Evolutionary conservation across 2,113 vertebrate genomes (phyloP), one percentile per base, ranked within the genome.

Genomic region (Noturus placidus): DNA sequence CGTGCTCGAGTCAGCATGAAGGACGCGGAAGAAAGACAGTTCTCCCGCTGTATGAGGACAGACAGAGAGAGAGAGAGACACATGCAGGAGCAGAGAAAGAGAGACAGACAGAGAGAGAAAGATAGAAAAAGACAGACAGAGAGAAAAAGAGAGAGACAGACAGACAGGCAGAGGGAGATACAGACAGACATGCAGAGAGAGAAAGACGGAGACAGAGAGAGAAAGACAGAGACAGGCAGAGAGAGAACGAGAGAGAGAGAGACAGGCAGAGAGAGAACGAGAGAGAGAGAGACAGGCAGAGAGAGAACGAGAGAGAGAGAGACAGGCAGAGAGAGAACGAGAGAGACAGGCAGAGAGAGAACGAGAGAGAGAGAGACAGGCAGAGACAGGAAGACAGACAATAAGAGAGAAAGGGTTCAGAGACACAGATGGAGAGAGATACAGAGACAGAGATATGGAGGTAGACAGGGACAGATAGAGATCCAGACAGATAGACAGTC

Each of bases 11-110:
- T 91, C 90, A 20, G 89, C 88, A 89, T 89, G 90, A 92, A 93
- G 91, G 91, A 91, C 91, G 81, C 90, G 91, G 93, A 91, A 93
- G 90, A 90, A 84, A 82, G 88, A 81, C 88, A 22, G 9, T 30
- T 88, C 93, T 92, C 91, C 91, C 91, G 90, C 54, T 88, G 85
- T 77, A 14, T 89, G 0, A 67, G 83, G 82, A 87, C 76, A 33
- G 35, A 35, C 30, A 35, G 2, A 5, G 67, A 33, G 65, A 69
- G 69, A 91, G 92, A 85, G 11, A 11, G 10, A 42, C 35, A 38
- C 35, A 1, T 38, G 35, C 35, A 8, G 46, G 0, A 6, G 46
- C 6, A 8, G 50, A 52, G 9, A 52, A 11, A 52, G 50, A 76
- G 91, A 91, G 86, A 87, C 3, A 17, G 22, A 5, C 1, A 59